Conservation (phyloP, 2,113 vertebrate species). For the Salminus brasiliensis region DNA sequence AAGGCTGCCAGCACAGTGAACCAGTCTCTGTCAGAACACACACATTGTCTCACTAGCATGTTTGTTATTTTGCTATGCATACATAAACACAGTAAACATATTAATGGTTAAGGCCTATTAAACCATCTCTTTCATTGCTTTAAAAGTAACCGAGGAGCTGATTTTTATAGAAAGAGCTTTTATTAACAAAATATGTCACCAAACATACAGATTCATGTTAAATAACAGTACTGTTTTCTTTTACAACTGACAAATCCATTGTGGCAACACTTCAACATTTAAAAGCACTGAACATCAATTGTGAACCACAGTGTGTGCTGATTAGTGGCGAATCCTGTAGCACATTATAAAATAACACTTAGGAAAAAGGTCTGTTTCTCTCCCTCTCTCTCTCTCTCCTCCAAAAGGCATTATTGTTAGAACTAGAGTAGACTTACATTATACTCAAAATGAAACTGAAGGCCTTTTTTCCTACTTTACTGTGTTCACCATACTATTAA, state of each 20-base stretch:
- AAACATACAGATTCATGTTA: constrained; percentile 71
- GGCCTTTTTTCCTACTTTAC: constrained; percentile 54
- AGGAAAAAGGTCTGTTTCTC: constrained; percentile 46
- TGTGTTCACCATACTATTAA: constrained; percentile 40
- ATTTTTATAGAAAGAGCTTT: constrained; percentile 69
- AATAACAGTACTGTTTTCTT: constrained; percentile 69
- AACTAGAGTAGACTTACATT: constrained; percentile 41
- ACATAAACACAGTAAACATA: not conserved
- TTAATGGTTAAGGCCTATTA: not conserved
- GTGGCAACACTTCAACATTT: constrained; percentile 42
- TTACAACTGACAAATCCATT: constrained; percentile 55
- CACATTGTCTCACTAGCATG: not conserved
- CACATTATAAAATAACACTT: constrained; percentile 55
- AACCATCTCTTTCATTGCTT: not conserved
- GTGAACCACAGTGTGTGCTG: constrained; percentile 61
- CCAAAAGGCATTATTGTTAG: constrained; percentile 63
- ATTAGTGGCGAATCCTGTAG: constrained; percentile 61
- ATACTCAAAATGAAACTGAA: constrained; percentile 44
- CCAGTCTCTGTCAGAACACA: not conserved
- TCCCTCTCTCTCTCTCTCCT: not conserved
- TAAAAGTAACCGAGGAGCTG: not conserved
- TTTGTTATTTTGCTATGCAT: not conserved
- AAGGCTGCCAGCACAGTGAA: not conserved
- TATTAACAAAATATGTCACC: constrained; percentile 79
- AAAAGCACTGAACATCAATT: constrained; percentile 50